Conservation (phyloP, 2,113 vertebrate species). For the Seriola quinqueradiata region DNA sequence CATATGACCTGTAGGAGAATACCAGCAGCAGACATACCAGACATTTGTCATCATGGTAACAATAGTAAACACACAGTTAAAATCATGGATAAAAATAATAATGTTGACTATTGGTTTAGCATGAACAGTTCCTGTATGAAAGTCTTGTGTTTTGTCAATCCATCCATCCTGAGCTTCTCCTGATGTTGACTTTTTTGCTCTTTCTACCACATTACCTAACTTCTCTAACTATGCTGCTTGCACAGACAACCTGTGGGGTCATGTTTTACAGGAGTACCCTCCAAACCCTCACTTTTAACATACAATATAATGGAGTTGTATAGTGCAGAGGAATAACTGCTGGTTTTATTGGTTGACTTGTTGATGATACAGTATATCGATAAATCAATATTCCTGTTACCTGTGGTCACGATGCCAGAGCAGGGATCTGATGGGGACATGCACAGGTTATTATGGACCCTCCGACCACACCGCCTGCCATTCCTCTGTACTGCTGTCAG, state of each 20-base stretch:
- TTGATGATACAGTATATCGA: not conserved
- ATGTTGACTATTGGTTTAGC: too few relatives aligned
- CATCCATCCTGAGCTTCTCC: not conserved
- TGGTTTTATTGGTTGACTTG: not conserved
- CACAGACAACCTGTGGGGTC: not conserved
- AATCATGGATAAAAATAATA: not conserved
- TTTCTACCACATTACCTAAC: not conserved
- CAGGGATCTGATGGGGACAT: conserved; percentile 88
- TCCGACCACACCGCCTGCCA: conserved; percentile 87
- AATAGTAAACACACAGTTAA: not conserved
- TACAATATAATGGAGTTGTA: not conserved
- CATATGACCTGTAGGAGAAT: not conserved
- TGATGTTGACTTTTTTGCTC: too few relatives aligned
- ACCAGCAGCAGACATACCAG: not conserved
- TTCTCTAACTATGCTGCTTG: not conserved
- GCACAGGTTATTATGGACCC: conserved; percentile 86
- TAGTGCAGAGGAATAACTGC: not conserved
- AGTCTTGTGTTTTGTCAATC: not conserved
- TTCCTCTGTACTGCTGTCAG: conserved; percentile 73
- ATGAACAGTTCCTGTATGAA: not conserved
- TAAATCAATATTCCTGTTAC: conserved; percentile 67
- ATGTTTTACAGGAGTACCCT: not conserved
- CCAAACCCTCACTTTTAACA: not conserved
- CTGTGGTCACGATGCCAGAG: conserved; percentile 86
- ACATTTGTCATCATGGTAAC: not conserved